Conservation (phyloP, 2,113 vertebrate genomes). For the Rhizomys pruinosus region DNA sequence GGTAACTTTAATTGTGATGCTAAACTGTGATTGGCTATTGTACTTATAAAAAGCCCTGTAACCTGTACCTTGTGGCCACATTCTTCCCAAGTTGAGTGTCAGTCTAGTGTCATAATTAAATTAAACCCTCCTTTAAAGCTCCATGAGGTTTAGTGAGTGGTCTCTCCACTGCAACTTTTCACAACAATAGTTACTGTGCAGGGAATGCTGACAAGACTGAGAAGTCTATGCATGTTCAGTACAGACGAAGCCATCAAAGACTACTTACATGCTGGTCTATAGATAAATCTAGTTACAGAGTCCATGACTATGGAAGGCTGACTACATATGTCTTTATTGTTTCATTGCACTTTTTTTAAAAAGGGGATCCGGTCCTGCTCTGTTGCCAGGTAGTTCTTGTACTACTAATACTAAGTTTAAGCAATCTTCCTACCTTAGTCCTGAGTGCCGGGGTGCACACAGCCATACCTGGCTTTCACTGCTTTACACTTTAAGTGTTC, state of each 20-base stretch:
- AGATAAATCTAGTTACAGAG: neutral
- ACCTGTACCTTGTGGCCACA: no score
- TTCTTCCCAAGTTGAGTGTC: no score
- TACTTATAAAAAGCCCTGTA: no score
- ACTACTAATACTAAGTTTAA: neutral
- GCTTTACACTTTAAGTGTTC: constrained; percentile 21
- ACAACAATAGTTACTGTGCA: no score
- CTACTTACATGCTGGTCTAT: neutral
- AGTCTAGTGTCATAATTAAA: no score
- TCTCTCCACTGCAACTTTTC: no score
- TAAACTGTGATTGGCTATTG: no score
- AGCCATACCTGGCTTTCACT: neutral
- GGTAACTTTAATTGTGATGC: no score
- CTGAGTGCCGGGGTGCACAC: neutral
- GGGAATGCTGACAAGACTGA: neutral
- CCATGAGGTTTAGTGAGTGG: no score
- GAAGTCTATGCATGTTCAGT: neutral
- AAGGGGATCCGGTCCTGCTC: neutral
- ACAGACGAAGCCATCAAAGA: neutral
- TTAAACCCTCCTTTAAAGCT: no score
- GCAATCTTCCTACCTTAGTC: neutral
- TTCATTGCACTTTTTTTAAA: neutral
- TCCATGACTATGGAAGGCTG: neutral
- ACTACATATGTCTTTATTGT: neutral
- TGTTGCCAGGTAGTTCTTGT: neutral